Percentiles rank a stretch among this genome's conserved stretches.
Conservation (phyloP, 2,113 vertebrate genomes). For the Colistium nudipinnis region DNA sequence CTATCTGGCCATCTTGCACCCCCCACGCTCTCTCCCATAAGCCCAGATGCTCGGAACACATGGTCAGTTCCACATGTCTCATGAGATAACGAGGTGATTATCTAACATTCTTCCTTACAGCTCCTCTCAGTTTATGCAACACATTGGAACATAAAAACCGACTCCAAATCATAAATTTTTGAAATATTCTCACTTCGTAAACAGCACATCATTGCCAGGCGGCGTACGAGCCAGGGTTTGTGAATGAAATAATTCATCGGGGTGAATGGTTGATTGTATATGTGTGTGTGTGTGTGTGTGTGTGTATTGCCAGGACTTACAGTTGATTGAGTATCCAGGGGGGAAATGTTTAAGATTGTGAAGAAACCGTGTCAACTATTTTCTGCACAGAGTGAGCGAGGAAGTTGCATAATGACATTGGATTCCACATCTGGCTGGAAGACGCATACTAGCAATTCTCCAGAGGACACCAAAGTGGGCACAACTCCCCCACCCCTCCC, state of each 20-base stretch:
- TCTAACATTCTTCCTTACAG: conserved; percentile 35
- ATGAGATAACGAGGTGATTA: conserved; percentile 51
- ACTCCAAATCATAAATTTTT: conserved; percentile 33
- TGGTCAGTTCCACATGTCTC: conserved; percentile 20
- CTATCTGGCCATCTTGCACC: neutral
- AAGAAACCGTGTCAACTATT: conserved; percentile 49
- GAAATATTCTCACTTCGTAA: conserved; percentile 15
- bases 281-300: conserved; percentile 5
- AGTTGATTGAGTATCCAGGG: conserved; percentile 49
- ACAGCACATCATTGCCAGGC: conserved; percentile 33
- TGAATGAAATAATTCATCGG: conserved; percentile 58
- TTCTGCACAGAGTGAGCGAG: conserved; percentile 42
- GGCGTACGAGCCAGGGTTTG: conserved; percentile 43
- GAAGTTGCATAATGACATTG: conserved; percentile 72
- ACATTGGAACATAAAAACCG: neutral
- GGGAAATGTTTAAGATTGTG: conserved; percentile 39
- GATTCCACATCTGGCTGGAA: conserved; percentile 76
- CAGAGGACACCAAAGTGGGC: conserved; percentile 58
- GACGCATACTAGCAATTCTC: conserved; percentile 46
- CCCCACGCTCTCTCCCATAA: conserved; percentile 4
- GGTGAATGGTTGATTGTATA: conserved; percentile 23
- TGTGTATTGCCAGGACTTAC: conserved; percentile 12
- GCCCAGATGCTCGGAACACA: conserved; percentile 27
- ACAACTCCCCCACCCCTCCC: conserved; percentile 35
- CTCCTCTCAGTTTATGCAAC: conserved; percentile 48